phyloP scores from a whole-genome alignment of 2,888 invertebrate genomes.

The Volucella zonaria region DNA sequence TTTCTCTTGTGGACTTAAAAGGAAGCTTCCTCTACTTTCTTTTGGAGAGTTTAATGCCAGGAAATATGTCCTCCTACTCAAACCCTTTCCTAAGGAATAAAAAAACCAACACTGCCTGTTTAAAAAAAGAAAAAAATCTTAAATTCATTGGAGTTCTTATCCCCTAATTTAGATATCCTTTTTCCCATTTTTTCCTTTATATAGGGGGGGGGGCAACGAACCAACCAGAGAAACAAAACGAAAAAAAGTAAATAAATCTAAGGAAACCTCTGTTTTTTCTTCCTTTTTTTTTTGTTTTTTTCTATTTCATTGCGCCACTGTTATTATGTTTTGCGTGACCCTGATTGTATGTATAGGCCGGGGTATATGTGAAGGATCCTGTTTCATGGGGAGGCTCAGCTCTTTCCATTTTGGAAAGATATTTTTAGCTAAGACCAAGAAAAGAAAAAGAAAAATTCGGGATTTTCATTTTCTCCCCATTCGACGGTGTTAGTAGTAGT shows the following conservation, averaged over 20 bases:
- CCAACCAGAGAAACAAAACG: not conserved
- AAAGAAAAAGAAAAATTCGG: slow-evolving; percentile 6
- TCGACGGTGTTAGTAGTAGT: no score
- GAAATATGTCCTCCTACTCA: slow-evolving; percentile 41
- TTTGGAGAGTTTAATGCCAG: slow-evolving; percentile 17
- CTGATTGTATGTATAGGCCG: slow-evolving; percentile 48
- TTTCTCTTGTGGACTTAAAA: slow-evolving; percentile 6
- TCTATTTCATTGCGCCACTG: slow-evolving; percentile 5
- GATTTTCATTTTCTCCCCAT: slow-evolving; percentile 45
- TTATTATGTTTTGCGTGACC: slow-evolving; percentile 70
- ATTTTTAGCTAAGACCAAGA: slow-evolving; percentile 52
- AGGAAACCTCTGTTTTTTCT: slow-evolving; percentile 13
- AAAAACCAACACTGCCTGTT: slow-evolving; percentile 46
- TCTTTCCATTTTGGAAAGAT: slow-evolving; percentile 32
- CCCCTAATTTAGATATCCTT: slow-evolving; percentile 69
- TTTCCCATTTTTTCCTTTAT: slow-evolving; percentile 22
- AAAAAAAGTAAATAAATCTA: slow-evolving; percentile 61
- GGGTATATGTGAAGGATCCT: slow-evolving; percentile 34
- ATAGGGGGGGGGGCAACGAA: slow-evolving; percentile 12
- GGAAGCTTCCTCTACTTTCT: not conserved
- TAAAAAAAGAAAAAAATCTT: slow-evolving; percentile 39
- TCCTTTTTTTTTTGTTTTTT: slow-evolving; percentile 12
- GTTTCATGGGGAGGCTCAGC: slow-evolving; percentile 37
- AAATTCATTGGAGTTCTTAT: slow-evolving; percentile 68
- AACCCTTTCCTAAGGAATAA: slow-evolving; percentile 34